Percentiles rank a stretch among this genome's conserved stretches.
phyloP scores from a whole-genome alignment of 2,797 vertebrate genomes.

The Meda fulgida region DNA sequence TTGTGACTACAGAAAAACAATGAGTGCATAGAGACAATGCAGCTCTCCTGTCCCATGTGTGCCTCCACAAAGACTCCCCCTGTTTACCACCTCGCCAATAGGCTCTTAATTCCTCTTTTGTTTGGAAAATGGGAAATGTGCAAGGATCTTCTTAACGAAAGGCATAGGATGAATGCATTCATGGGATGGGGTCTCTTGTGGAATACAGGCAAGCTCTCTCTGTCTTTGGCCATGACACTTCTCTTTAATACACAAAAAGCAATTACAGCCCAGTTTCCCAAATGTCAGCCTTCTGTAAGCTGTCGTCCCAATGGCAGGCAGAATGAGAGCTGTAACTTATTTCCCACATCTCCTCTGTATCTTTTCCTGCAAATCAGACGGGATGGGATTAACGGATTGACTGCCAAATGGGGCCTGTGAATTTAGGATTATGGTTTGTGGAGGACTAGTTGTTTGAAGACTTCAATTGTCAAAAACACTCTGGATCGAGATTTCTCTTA shows the following conservation, averaged over 20 bases:
- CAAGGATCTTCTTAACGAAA: constrained; percentile 46
- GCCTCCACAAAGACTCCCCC: constrained; percentile 33
- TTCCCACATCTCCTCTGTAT: constrained; percentile 51
- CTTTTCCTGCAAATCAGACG: constrained; percentile 37
- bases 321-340: constrained; percentile 45
- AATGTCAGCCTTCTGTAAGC: constrained; percentile 48
- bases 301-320: constrained; percentile 49
- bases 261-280: constrained; percentile 50
- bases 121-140: constrained; percentile 50
- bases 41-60: constrained; percentile 35
- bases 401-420: constrained; percentile 37
- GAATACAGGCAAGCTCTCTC: constrained; percentile 36
- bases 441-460: background rate
- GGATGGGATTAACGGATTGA: constrained; percentile 38
- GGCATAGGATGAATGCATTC: constrained; percentile 50
- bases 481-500: background rate
- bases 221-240: constrained; percentile 44
- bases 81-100: constrained; percentile 44
- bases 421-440: constrained; percentile 18
- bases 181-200: constrained; percentile 49
- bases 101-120: constrained; percentile 57
- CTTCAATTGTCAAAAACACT: background rate
- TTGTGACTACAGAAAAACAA: constrained; percentile 48
- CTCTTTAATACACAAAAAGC: constrained; percentile 54
- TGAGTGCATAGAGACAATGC: constrained; percentile 42